Conservation (phyloP, 1,140 invertebrate genomes). For the Drosophila carrolli region DNA sequence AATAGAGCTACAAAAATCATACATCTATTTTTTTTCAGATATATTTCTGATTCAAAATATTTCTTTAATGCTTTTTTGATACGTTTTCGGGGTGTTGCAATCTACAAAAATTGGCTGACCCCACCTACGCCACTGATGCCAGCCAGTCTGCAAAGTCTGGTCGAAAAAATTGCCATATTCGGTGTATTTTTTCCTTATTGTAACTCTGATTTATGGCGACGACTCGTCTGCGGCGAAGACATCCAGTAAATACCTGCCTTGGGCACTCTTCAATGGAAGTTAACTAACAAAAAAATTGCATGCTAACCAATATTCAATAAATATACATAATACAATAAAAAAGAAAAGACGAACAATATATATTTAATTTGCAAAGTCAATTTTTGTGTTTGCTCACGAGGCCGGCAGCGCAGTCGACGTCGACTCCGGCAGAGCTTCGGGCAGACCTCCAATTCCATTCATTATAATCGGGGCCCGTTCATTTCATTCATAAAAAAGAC, state of each 20-base stretch:
- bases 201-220: constrained; percentile 58
- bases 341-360: constrained; percentile 7
- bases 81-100: neutral
- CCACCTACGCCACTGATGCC: constrained; percentile 35
- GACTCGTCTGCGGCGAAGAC: constrained; percentile 48
- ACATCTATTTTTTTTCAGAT: too few relatives aligned
- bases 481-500: constrained; percentile 79
- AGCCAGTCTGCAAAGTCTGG: constrained; percentile 44
- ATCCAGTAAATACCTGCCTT: constrained; percentile 25
- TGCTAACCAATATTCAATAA: constrained; percentile 28
- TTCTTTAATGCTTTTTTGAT: too few relatives aligned
- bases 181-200: constrained; percentile 40
- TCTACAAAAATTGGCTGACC: neutral
- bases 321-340: neutral
- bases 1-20: too few relatives aligned
- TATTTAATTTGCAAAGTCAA: constrained; percentile 61
- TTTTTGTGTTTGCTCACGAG: constrained; percentile 60
- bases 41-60: neutral
- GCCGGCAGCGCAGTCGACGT: constrained; percentile 26
- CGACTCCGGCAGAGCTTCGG: constrained; percentile 6
- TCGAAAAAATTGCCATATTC: constrained; percentile 48
- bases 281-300: constrained; percentile 37
- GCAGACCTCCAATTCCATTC: constrained; percentile 71
- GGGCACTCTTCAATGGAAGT: constrained; percentile 26
- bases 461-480: constrained; percentile 66